Percentiles rank a stretch among this genome's conserved stretches.
Evolutionary conservation across 2,888 invertebrate genomes (phyloP).

Genomic region (Heliconius hortense): DNA sequence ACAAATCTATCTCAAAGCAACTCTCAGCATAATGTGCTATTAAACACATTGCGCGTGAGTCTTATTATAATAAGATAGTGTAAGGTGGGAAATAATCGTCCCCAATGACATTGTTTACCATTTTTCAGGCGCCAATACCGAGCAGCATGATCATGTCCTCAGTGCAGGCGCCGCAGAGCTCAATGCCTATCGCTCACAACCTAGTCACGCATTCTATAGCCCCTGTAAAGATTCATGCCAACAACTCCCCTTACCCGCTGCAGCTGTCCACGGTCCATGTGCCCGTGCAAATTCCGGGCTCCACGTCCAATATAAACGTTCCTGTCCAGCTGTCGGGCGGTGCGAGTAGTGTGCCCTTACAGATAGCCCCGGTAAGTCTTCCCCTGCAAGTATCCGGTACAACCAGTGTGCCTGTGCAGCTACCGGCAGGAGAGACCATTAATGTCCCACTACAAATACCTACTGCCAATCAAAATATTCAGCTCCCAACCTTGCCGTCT

Average conservation of each 20-base stretch:
- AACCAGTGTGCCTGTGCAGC: conserved; percentile 70
- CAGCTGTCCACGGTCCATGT: conserved; percentile 76
- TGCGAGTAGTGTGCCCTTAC: conserved; percentile 66
- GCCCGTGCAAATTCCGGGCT: conserved; percentile 75
- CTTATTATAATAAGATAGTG: conserved; percentile 45
- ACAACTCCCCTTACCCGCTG: conserved; percentile 67
- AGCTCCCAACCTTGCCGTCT: conserved; percentile 65
- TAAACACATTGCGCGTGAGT: conserved; percentile 77
- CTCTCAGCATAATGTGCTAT: conserved; percentile 72
- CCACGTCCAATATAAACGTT: conserved; percentile 73
- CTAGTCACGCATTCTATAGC: conserved; percentile 74
- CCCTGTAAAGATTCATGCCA: conserved; percentile 73
- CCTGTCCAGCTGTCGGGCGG: conserved; percentile 73
- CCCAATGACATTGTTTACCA: conserved; percentile 59
- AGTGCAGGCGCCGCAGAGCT: conserved; percentile 73
- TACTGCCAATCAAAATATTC: conserved; percentile 64
- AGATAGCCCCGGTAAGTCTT: conserved; percentile 71
- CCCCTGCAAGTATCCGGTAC: conserved; percentile 72
- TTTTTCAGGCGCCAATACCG: conserved; percentile 76
- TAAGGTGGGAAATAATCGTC: conserved; percentile 50
- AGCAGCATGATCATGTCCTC: conserved; percentile 80
- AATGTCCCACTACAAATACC: conserved; percentile 75
- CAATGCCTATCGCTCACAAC: conserved; percentile 72
- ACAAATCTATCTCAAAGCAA: conserved; percentile 62
- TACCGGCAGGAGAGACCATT: conserved; percentile 73